These are phyloP conservation scores for Halcyon badia DNA, from an alignment of 2,797 vertebrate genomes.

Conservation along the genomic window DNA sequence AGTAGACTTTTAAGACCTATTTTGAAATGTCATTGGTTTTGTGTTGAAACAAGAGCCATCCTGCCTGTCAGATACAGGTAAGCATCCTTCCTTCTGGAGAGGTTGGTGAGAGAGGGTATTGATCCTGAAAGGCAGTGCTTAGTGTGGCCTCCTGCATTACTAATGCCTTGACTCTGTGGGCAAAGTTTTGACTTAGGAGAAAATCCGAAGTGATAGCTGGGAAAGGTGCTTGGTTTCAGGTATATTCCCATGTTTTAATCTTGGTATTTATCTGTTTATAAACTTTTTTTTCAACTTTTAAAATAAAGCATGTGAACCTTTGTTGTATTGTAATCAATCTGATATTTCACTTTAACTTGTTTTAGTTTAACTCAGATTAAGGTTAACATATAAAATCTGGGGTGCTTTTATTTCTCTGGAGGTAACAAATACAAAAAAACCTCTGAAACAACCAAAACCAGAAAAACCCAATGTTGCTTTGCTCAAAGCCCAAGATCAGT, in stretches of 20 bases:
- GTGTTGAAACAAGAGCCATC: neutral
- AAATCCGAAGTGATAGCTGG: neutral
- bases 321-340: neutral
- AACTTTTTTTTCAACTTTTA: neutral
- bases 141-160: neutral
- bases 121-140: neutral
- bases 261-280: neutral
- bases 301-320: neutral
- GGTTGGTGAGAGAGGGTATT: neutral
- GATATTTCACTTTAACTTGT: neutral
- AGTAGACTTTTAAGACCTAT: neutral
- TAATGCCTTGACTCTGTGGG: neutral
- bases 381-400: neutral
- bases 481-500: neutral
- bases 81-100: neutral
- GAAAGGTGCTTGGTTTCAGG: neutral
- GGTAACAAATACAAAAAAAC: neutral
- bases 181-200: neutral
- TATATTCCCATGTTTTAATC: neutral
- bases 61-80: neutral
- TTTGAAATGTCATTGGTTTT: neutral
- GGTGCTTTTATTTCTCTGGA: neutral
- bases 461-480: neutral
- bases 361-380: neutral
- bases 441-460: neutral